Evolutionary conservation across 2,888 invertebrate species (phyloP), one percentile per base, ranked within the genome.

Genomic region (Tiphia femorata): DNA sequence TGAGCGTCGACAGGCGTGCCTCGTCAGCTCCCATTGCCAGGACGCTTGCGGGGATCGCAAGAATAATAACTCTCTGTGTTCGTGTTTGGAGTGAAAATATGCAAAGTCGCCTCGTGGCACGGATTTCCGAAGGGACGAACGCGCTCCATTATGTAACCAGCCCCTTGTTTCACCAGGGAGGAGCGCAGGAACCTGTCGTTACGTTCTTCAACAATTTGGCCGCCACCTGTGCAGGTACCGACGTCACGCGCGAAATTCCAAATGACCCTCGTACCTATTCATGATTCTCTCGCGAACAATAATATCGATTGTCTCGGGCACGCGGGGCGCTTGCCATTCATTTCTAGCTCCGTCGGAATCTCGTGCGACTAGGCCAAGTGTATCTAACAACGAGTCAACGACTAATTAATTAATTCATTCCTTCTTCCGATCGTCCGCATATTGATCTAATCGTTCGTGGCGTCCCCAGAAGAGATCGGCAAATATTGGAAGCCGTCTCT

Each of bases 71-170:
- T n/a, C n/a, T n/a, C n/a, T n/a, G n/a, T n/a, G n/a, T n/a, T n/a
- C n/a, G 12, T 56, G 29, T 56, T 56, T 56, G 40, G 42, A 52
- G 20, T 51, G 25, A 56, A 56, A 51, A 53, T 58, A 58, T 53
- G 48, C 52, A 48, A 35, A 57, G 42, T 48, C 42, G 6, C 42
- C 29, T 2, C n/a, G 21, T n/a, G 38, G 35, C 42, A 23, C 20
- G 35, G 37, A 41, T 16, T 29, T 38, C 16, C 19, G 8, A 29
- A 43, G 43, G 53, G 52, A 58, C 48, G 52, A 52, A 41, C 41
- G 8, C 25, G 16, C 12, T 23, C 42, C 40, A 37, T 55, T 42
- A 49, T 55, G 20, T 17, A 14, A 14, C 35, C 7, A 37, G 38
- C 21, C 44, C 43, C 49, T 49, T 38, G 33, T 23, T 46, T 37